These are phyloP conservation scores for Syrmaticus mikado DNA, from an alignment of 2,113 vertebrate species.

Conservation along the genomic window DNA sequence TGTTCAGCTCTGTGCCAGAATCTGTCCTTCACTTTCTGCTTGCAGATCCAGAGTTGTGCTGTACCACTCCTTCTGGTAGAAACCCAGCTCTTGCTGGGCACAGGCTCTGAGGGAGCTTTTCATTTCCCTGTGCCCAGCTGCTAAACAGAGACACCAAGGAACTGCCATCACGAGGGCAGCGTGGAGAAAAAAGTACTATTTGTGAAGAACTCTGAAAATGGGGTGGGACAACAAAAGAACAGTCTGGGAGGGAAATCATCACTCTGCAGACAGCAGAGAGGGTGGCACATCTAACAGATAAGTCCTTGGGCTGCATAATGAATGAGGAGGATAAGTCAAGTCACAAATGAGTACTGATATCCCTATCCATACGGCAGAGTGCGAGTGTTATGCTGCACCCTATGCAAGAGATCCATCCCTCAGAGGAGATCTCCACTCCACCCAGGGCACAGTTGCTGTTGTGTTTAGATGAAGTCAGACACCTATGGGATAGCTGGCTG, in stretches of 20 bases:
- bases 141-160: background rate
- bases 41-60: fast-evolving
- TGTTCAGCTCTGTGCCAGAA: background rate
- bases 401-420: no score
- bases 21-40: background rate
- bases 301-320: background rate
- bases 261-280: background rate
- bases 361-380: background rate
- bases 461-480: no score
- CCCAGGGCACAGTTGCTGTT: no score
- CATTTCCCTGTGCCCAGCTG: background rate
- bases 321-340: background rate
- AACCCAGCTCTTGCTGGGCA: background rate
- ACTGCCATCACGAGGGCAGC: background rate
- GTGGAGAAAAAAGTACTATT: background rate
- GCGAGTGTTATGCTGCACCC: no score
- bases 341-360: background rate
- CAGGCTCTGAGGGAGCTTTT: background rate
- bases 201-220: background rate
- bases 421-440: no score
- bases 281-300: background rate
- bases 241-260: background rate
- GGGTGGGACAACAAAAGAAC: background rate
- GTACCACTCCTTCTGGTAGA: background rate
- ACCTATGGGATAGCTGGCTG: no score